Evolutionary conservation across 2,113 vertebrate genomes (phyloP).

Genomic region (Pseudorasbora parva): DNA sequence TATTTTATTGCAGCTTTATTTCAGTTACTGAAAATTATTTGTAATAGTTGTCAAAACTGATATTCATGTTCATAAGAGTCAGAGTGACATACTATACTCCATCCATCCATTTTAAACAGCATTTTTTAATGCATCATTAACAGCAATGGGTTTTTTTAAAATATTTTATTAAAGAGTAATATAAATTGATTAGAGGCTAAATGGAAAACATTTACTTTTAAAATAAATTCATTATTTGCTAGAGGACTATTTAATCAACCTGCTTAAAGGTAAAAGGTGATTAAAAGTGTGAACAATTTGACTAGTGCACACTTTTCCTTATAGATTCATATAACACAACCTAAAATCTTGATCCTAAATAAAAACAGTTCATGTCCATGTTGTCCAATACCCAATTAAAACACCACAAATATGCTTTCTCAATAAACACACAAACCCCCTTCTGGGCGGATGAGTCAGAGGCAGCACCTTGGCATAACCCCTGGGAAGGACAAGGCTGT

Average conservation of each 20-base stretch:
- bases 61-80: background rate
- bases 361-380: background rate
- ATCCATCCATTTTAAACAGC: background rate
- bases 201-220: too few relatives aligned
- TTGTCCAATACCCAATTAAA: background rate
- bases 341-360: background rate
- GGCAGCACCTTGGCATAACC: constrained; percentile 32
- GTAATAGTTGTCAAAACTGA: background rate
- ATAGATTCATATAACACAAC: background rate
- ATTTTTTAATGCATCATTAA: too few relatives aligned
- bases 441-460: constrained; percentile 21
- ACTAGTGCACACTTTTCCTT: background rate
- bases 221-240: too few relatives aligned
- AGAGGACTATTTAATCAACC: background rate
- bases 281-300: background rate
- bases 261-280: background rate
- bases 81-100: background rate
- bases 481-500: constrained; percentile 38
- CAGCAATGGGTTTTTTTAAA: too few relatives aligned
- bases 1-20: too few relatives aligned
- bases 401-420: background rate
- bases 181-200: background rate
- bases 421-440: constrained; percentile 9
- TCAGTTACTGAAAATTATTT: too few relatives aligned
- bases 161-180: too few relatives aligned